Conservation (phyloP, 2,888 invertebrate genomes). For the Amiota minor region DNA sequence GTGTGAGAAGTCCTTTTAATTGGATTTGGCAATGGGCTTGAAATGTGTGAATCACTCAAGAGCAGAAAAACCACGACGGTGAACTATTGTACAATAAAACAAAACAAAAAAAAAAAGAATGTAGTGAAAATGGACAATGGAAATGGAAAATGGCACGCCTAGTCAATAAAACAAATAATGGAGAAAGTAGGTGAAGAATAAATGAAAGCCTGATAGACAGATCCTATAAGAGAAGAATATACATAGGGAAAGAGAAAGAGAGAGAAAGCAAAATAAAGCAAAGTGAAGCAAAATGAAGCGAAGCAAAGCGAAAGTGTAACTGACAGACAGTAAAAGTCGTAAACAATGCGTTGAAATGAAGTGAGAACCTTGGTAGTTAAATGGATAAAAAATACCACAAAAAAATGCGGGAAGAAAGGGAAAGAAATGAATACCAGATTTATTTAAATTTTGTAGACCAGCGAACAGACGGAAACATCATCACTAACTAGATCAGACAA, state of each 20-base stretch:
- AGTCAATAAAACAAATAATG: conserved; percentile 18
- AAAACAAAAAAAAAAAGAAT: background rate
- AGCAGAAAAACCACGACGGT: background rate
- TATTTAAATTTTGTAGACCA: background rate
- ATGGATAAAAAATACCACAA: background rate
- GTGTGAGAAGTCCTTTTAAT: conserved; percentile 22
- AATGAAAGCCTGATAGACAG: background rate
- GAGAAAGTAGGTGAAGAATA: background rate
- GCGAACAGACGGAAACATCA: background rate
- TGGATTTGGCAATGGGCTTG: conserved; percentile 25
- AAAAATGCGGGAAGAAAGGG: background rate
- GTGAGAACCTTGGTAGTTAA: no score
- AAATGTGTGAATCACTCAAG: background rate
- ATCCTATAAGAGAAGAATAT: background rate
- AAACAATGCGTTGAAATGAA: conserved; percentile 14
- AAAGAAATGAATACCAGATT: conserved; percentile 18
- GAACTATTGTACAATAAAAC: background rate
- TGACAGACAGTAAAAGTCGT: conserved; percentile 19
- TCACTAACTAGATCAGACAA: background rate
- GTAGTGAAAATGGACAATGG: conserved; percentile 12
- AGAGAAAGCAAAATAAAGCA: background rate
- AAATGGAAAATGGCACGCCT: conserved; percentile 17
- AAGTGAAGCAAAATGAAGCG: background rate
- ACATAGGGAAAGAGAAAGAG: background rate
- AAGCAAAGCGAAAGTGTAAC: background rate